Evolutionary conservation across 2,797 vertebrate species (phyloP), one percentile per base, ranked within the genome.

Genomic region (Phoeniculus purpureus): DNA sequence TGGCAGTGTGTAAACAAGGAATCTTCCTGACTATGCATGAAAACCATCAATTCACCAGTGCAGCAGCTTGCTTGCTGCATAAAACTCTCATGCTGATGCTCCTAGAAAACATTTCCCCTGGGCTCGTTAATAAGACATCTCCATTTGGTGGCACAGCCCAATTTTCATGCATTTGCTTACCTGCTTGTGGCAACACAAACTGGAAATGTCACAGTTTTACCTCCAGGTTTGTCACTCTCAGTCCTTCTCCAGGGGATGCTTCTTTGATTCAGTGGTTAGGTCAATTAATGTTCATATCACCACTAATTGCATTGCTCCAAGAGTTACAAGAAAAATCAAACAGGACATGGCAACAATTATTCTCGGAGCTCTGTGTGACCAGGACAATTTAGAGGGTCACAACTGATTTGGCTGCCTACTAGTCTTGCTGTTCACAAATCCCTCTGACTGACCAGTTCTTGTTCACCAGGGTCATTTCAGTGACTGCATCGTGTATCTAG

Each of bases 231-330:
- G 76, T 78, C 81, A 75, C 61, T 56, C 60, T 48, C 7, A 40
- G 61, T 27, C 54, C 79, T 85, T 65, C 81, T 85, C 72, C 61
- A 54, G 75, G 47, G 71, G 8, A 21, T 72, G 75, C 84, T 72
- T 92, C 92, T 89, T 92, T 85, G 87, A 85, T 74, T 90, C 65
- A 80, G 6, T 66, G 68, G 59, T 78, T 58, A 26, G 71, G 90
- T 89, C 94, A 94, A 93, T 95, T 95, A 94, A 90, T 59, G 87
- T 65, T 96, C 76, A 81, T 90, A 90, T 83, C 16, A 0, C 73
- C 26, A 62, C 89, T 92, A 94, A 96, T 94, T 95, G 81, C 76
- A 6, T 45, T 27, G 79, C 55, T 93, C 29, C 59, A 40, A 40
- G 78, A 93, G 68, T 54, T 85, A 67, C 54, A 27, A 61, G 92